Conservation (phyloP, 2,797 vertebrate species). For the Chlorospingus flavigularis region DNA sequence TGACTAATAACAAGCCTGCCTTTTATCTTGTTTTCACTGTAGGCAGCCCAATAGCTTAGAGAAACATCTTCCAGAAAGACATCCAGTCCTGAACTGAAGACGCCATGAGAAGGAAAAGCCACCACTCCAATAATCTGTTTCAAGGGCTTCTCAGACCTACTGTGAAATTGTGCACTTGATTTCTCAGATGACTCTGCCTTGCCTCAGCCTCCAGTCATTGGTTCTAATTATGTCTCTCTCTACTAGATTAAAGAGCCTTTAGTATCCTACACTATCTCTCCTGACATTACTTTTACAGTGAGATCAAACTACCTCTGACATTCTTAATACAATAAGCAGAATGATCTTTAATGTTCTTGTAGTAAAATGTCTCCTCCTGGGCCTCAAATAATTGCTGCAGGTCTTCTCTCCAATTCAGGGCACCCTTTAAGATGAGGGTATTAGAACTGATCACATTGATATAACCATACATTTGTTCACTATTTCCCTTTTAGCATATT, state of each 20-base stretch:
- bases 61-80: neutral
- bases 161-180: neutral
- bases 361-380: neutral
- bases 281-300: conserved; percentile 3
- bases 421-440: neutral
- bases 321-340: conserved; percentile 6
- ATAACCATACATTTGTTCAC: neutral
- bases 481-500: neutral
- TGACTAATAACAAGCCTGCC: neutral
- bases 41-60: neutral
- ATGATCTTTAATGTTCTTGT: conserved; percentile 9
- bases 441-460: neutral
- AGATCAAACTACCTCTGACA: conserved; percentile 43
- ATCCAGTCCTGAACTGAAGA: neutral
- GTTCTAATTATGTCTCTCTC: conserved; percentile 38
- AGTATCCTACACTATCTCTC: neutral
- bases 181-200: conserved; percentile 22
- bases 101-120: neutral
- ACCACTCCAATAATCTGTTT: neutral
- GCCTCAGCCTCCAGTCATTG: conserved; percentile 32
- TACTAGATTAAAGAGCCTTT: conserved; percentile 32
- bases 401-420: neutral
- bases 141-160: neutral
- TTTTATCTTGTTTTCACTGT: conserved; percentile 1
- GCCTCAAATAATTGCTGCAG: neutral